phyloP scores from a whole-genome alignment of 2,797 vertebrate genomes.

The Oreochromis grahami region DNA sequence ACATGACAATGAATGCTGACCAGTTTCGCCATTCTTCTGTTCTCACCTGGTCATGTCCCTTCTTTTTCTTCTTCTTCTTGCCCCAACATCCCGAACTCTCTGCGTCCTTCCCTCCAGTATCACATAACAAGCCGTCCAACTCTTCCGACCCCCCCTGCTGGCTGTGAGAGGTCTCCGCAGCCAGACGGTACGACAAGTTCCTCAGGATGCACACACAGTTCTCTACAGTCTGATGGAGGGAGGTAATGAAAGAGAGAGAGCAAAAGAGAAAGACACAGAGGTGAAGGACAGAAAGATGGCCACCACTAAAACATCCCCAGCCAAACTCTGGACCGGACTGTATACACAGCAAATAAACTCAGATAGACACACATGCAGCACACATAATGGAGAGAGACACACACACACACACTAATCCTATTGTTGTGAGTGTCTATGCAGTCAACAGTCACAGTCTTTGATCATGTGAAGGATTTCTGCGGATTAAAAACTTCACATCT shows the following conservation, averaged over 20 bases:
- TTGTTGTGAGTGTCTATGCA: conserved; percentile 57
- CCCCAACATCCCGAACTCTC: conserved; percentile 99
- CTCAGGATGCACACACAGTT: conserved; percentile 99
- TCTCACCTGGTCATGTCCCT: conserved; percentile 95
- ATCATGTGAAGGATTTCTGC: conserved; percentile 65
- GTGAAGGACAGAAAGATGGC: not conserved
- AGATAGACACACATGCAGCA: not conserved
- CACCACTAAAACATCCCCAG: not conserved
- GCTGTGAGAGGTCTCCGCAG: conserved; percentile 97
- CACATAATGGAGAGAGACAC: not conserved
- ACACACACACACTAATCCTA: conserved; percentile 50
- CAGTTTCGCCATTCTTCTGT: not conserved
- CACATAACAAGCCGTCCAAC: conserved; percentile 95
- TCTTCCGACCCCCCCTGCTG: conserved; percentile 97
- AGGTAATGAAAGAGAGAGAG: not conserved
- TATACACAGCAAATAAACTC: not conserved
- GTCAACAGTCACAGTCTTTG: conserved; percentile 65
- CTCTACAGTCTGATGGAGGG: conserved; percentile 86
- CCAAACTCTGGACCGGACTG: not conserved
- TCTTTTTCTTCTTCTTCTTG: conserved; percentile 99
- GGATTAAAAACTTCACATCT: conserved; percentile 59
- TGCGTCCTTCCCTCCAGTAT: conserved; percentile 88
- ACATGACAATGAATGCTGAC: not conserved
- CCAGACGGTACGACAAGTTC: conserved; percentile 98
- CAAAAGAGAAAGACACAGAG: not conserved